A percentile compares a stretch with the other conserved stretches of the same genome.
These are phyloP conservation scores for Stenoptilia bipunctidactyla DNA, from an alignment of 2,888 invertebrate species.

Conservation along the genomic window DNA sequence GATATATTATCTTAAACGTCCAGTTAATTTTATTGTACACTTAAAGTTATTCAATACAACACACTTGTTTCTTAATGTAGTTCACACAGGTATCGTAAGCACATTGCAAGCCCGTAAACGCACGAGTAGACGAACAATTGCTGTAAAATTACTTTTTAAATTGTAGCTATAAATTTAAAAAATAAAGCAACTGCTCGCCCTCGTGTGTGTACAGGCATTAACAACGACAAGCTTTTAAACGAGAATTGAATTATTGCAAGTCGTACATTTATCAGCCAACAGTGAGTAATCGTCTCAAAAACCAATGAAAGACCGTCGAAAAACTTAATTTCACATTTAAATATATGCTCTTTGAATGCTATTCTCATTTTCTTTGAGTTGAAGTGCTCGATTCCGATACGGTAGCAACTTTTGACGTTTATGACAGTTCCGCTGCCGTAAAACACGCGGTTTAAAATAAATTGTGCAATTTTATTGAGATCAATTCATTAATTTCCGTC, in stretches of 20 bases:
- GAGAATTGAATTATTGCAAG: conserved; percentile 61
- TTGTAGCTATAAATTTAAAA: conserved; percentile 40
- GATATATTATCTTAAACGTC: too few species aligned
- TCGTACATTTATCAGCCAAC: conserved; percentile 57
- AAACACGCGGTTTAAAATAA: not conserved
- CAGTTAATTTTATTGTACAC: too few species aligned
- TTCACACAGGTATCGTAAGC: conserved; percentile 11
- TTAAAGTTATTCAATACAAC: too few species aligned
- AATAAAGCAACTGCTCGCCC: conserved; percentile 23
- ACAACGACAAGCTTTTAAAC: conserved; percentile 50
- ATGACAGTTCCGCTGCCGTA: conserved; percentile 6
- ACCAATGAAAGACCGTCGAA: conserved; percentile 55
- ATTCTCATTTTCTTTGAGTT: conserved; percentile 11
- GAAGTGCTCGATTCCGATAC: conserved; percentile 8
- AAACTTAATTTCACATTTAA: conserved; percentile 64
- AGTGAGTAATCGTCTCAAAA: conserved; percentile 57
- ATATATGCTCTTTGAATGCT: conserved; percentile 46
- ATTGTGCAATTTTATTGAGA: conserved; percentile 6
- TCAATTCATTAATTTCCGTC: conserved; percentile 5
- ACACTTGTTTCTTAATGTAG: not conserved
- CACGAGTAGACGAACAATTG: conserved; percentile 20
- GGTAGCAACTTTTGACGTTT: conserved; percentile 19
- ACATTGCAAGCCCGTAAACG: conserved; percentile 25
- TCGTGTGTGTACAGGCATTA: conserved; percentile 32
- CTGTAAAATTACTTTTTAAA: conserved; percentile 33